Percentiles rank a stretch among this genome's conserved stretches.
Evolutionary conservation across 2,888 invertebrate species (phyloP).

Genomic region (Acanthosepion pharaonis): DNA sequence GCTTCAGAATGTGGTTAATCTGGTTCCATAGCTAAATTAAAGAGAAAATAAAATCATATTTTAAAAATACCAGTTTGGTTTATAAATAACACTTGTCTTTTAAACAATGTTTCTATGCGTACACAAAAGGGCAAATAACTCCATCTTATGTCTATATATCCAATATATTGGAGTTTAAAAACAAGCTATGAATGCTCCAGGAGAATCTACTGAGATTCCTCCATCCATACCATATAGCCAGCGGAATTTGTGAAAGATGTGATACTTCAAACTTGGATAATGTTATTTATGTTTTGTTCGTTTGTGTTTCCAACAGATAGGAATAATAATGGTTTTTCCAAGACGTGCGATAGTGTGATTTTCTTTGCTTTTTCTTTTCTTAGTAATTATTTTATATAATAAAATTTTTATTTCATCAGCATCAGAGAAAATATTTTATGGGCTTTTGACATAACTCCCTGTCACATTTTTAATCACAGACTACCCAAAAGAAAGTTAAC

Average conservation of each 20-base stretch:
- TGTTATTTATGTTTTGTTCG: not conserved
- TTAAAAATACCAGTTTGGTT: not conserved
- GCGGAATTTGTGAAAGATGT: not conserved
- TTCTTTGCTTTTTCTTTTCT: too few relatives aligned
- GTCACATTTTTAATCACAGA: too few relatives aligned
- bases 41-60: not conserved
- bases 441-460: too few relatives aligned
- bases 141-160: not conserved
- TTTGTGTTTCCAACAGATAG: too few relatives aligned
- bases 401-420: too few relatives aligned
- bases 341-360: not conserved
- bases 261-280: not conserved
- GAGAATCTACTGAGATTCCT: not conserved
- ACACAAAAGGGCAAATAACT: not conserved
- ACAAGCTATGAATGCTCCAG: not conserved
- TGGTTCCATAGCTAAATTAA: not conserved
- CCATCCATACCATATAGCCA: not conserved
- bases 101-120: not conserved
- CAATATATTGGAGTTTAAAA: not conserved
- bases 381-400: too few relatives aligned
- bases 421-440: too few relatives aligned
- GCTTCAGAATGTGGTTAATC: not conserved
- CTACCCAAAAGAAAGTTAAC: too few relatives aligned
- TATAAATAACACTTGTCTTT: not conserved
- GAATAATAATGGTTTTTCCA: not conserved